Percentiles rank a stretch among this genome's conserved stretches.
Conservation (phyloP, 2,888 invertebrate species). For the Tyria jacobaeae region DNA sequence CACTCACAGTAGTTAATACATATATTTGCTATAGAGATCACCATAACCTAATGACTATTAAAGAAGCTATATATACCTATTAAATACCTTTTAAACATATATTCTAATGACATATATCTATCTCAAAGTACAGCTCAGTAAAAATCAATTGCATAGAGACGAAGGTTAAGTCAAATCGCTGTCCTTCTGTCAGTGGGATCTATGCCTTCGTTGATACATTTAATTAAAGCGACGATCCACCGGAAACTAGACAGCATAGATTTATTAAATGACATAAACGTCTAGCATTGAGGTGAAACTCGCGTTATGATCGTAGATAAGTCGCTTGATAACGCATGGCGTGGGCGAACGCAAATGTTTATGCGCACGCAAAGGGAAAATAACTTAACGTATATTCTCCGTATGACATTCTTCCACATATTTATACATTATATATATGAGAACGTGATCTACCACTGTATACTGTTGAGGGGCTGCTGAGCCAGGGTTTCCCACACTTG, state of each 20-base stretch:
- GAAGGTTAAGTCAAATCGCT: too few species aligned
- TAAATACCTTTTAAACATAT: too few species aligned
- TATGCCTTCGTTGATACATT: constrained; percentile 39
- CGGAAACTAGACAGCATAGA: constrained; percentile 71
- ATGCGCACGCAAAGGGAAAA: constrained; percentile 32
- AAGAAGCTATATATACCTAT: too few species aligned
- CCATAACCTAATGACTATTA: too few species aligned
- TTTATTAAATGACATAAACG: constrained; percentile 72
- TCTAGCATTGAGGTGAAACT: constrained; percentile 57
- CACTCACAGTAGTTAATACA: too few species aligned
- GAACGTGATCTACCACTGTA: constrained; percentile 3
- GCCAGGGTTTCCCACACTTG: too few species aligned
- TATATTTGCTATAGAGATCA: too few species aligned
- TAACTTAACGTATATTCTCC: constrained; percentile 15
- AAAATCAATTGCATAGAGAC: too few species aligned
- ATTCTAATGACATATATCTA: too few species aligned
- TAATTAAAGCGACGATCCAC: constrained; percentile 59
- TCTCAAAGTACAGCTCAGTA: too few species aligned
- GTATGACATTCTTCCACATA: constrained; percentile 16
- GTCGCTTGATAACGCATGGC: constrained; percentile 34
- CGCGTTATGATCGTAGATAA: constrained; percentile 48
- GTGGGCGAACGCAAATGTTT: constrained; percentile 33
- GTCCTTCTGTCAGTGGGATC: constrained; percentile 2
- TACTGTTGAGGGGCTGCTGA: neutral
- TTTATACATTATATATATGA: neutral